Conservation (phyloP, 92 coral and sea anemone genomes). For the Nematostella vectensis region DNA sequence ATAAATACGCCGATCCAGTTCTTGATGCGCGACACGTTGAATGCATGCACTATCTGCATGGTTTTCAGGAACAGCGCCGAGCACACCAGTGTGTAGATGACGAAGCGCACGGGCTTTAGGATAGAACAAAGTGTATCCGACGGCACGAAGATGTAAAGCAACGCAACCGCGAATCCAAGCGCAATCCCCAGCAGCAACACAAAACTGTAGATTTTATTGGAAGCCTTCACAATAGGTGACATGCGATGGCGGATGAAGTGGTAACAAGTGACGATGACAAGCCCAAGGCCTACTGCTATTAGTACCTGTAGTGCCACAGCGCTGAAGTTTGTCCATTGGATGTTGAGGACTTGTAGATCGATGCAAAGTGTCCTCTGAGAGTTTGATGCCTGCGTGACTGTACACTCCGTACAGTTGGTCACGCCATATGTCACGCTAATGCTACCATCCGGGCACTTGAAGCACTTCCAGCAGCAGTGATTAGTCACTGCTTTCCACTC, state of each 20-base stretch:
- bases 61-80: slow-evolving; percentile 49
- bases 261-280: slow-evolving; percentile 7
- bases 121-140: slow-evolving; percentile 21
- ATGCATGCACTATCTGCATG: slow-evolving; percentile 44
- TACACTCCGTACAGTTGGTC: slow-evolving; percentile 33
- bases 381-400: slow-evolving; percentile 30
- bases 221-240: slow-evolving; percentile 52
- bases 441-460: slow-evolving; percentile 37
- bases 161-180: slow-evolving; percentile 25
- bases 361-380: slow-evolving; percentile 23
- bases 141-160: slow-evolving; percentile 29
- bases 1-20: slow-evolving; percentile 33
- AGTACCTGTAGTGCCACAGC: slow-evolving; percentile 19
- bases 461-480: slow-evolving; percentile 50
- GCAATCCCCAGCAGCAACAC: slow-evolving; percentile 29
- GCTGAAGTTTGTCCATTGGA: slow-evolving; percentile 20
- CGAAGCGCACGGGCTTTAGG: slow-evolving; percentile 35
- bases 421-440: slow-evolving; percentile 26
- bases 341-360: slow-evolving; percentile 25
- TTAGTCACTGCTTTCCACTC: slow-evolving; percentile 32
- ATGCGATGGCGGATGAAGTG: slow-evolving; percentile 27
- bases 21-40: slow-evolving; percentile 29
- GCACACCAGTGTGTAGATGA: slow-evolving; percentile 37
- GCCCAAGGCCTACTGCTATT: slow-evolving; percentile 16
- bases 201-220: slow-evolving; percentile 47